phyloP scores from a whole-genome alignment of 2,797 vertebrate genomes.

The Oryzias dopingdopingensis region DNA sequence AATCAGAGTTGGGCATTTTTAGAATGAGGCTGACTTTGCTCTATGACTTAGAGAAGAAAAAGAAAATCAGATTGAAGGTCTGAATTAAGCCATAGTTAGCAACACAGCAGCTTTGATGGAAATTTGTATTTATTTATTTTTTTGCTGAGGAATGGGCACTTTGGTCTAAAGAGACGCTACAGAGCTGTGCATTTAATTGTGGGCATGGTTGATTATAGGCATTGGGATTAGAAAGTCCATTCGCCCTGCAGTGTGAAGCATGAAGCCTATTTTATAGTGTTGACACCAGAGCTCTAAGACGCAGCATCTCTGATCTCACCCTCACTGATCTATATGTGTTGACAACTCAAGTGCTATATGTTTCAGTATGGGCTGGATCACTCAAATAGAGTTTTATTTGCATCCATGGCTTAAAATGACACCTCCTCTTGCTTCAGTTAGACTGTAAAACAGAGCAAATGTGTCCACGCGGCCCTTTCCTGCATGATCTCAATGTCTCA shows the following conservation, averaged over 20 bases:
- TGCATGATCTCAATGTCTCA: conserved; percentile 21
- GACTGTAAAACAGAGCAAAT: conserved; percentile 24
- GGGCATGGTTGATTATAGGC: conserved; percentile 37
- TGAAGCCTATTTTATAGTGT: conserved; percentile 13
- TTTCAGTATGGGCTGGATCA: conserved; percentile 37
- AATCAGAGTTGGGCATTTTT: conserved; percentile 54
- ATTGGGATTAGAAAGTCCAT: conserved; percentile 35
- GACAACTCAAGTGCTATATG: conserved; percentile 63
- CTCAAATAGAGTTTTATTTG: conserved; percentile 38
- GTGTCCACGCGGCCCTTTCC: conserved; percentile 13
- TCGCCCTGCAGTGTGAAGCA: conserved; percentile 15
- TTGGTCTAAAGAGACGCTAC: conserved; percentile 11
- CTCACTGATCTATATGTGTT: conserved; percentile 58
- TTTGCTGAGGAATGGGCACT: conserved; percentile 11
- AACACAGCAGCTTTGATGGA: conserved; percentile 41
- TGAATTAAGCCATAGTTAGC: conserved; percentile 54
- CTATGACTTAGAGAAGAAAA: conserved; percentile 62
- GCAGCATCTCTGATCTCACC: conserved; percentile 43
- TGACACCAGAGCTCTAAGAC: conserved; percentile 11
- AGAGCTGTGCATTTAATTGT: conserved; percentile 65
- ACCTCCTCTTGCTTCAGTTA: conserved; percentile 49
- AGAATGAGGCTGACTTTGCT: conserved; percentile 41
- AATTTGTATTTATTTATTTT: neutral
- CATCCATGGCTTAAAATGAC: conserved; percentile 37
- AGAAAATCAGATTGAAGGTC: conserved; percentile 38